Evolutionary conservation across 30 jellyfish, hydroid and myxozoan species (phyloP), one percentile per base, ranked within the genome.

Genomic region (Cassiopea xamachana): DNA sequence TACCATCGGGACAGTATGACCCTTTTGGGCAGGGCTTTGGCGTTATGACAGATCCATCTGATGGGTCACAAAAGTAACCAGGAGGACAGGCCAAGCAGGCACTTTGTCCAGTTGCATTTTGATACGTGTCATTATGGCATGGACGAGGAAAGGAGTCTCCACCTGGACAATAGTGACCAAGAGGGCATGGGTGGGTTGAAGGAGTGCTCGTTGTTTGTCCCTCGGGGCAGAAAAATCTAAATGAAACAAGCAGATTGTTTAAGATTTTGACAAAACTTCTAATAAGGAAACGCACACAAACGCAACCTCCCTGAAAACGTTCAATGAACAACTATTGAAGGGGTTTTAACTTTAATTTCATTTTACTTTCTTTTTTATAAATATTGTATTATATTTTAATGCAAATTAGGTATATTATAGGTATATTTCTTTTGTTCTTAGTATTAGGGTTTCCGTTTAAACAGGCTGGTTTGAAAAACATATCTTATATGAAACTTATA

Each of bases 61-160:
- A 90, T 12, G 98, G 99, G 69, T 96, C 98, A 75, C 99, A 96
- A 61, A 92, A 96, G 69, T 76, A 92, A 16, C 99, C 98, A 64
- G 97, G 90, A 55, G 98, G 99, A 76, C 99, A 96, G 1, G 78
- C 70, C 48, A 88, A 49, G 62, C 99, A 96, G 1, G 91, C 60
- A 39, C 77, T 82, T 74, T 96, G 98, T 7, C 98, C 97, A n/a
- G 99, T 67, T 62, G 75, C 86, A 81, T 89, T 88, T 71, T 96
- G 99, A 70, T 91, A 96, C 4, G 99, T 96, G 15, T 98, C 99
- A 69, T 96, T 96, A 19, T 73, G 90, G 49, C 99, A 96, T 5
- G 98, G 98, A 0, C 85, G 17, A 3, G 99, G 97, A 58, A 51
- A 44, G 2, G 89, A 81, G 48, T 89, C 80, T 62, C 93, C 97